phyloP scores from a whole-genome alignment of 2,113 vertebrate species.

The Anthoscopus minutus region DNA sequence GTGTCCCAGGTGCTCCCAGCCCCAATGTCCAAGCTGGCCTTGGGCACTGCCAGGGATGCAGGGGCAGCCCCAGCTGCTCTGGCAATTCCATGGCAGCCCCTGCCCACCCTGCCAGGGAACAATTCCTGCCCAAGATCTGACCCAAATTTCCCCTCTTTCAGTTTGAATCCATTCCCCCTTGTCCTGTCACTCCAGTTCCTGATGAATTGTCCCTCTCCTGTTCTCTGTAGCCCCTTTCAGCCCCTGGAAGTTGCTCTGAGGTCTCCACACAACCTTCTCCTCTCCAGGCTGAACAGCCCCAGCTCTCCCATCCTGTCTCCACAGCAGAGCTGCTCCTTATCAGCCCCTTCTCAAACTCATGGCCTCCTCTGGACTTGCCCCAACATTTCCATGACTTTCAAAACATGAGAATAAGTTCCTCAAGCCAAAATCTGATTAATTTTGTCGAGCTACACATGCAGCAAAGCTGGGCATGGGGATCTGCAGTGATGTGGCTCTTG shows the following conservation, averaged over 20 bases:
- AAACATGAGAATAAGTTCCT: not conserved
- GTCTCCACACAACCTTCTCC: not conserved
- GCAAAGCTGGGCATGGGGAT: not conserved
- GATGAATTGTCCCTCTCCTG: not conserved
- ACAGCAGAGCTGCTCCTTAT: not conserved
- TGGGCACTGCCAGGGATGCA: not conserved
- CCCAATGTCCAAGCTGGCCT: not conserved
- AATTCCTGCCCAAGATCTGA: accelerated
- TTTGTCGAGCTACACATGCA: not conserved
- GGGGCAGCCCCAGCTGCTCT: not conserved
- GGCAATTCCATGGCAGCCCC: not conserved
- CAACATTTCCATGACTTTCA: not conserved
- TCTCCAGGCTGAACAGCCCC: not conserved
- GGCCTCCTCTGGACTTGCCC: not conserved
- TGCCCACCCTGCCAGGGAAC: accelerated
- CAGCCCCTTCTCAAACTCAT: not conserved
- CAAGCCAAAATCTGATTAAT: not conserved
- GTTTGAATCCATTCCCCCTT: accelerated
- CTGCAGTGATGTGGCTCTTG: not conserved
- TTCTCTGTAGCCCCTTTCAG: not conserved
- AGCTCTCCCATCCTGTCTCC: not conserved
- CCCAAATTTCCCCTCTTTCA: not conserved
- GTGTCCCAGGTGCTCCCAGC: not conserved
- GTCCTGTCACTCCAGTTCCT: not conserved
- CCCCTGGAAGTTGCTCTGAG: not conserved